A percentile compares a stretch with the other conserved stretches of the same genome.
Conservation (phyloP, 1,140 invertebrate species). For the Drosophila lacteicornis region DNA sequence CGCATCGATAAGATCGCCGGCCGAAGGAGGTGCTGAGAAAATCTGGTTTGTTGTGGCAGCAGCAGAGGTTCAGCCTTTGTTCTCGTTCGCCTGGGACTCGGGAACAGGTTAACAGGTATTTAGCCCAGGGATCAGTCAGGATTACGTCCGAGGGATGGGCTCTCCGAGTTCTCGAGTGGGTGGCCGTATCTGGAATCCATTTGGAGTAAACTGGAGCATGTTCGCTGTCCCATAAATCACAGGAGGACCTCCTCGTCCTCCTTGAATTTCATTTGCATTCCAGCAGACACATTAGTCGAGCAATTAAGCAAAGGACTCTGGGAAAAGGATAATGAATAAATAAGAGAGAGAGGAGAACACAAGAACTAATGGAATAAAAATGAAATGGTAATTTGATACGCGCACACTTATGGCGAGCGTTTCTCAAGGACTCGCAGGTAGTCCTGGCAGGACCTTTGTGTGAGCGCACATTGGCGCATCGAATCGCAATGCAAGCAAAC, state of each 20-base stretch:
- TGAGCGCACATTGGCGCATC: conserved; percentile 50
- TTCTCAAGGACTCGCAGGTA: conserved; percentile 63
- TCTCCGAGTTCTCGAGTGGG: conserved; percentile 52
- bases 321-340: conserved; percentile 46
- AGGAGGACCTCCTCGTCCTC: neutral
- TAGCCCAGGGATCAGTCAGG: conserved; percentile 66
- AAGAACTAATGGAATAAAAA: conserved; percentile 32
- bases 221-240: conserved; percentile 55
- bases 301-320: conserved; percentile 48
- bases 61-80: conserved; percentile 30
- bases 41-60: conserved; percentile 76
- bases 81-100: neutral
- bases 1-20: conserved; percentile 69
- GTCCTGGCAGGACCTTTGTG: conserved; percentile 35
- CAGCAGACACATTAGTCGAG: conserved; percentile 26
- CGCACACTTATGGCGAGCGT: conserved; percentile 70
- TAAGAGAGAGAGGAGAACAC: neutral
- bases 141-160: conserved; percentile 39
- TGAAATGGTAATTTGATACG: conserved; percentile 74
- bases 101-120: conserved; percentile 77
- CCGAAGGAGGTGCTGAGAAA: conserved; percentile 65
- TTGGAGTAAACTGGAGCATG: conserved; percentile 16
- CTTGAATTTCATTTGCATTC: conserved; percentile 49
- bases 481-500: conserved; percentile 69
- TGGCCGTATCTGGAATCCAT: conserved; percentile 55